phyloP scores from a whole-genome alignment of 2,113 vertebrate species.

The Verasper variegatus region DNA sequence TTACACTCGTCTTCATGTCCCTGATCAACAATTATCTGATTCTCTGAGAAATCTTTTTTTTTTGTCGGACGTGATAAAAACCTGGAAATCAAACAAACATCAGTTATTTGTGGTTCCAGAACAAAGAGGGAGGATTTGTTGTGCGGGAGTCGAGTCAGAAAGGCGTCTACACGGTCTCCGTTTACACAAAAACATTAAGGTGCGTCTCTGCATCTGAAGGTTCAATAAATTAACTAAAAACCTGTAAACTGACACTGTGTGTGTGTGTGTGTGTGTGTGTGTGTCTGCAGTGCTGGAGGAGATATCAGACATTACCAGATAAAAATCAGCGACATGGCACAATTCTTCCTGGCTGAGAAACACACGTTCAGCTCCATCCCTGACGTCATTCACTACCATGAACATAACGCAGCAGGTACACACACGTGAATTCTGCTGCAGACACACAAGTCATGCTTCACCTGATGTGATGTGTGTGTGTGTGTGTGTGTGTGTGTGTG shows the following conservation, averaged over 20 bases:
- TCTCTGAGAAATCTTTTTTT: no score
- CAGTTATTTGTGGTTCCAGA: conserved; percentile 66
- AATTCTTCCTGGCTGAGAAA: conserved; percentile 87
- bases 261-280: conserved; percentile 13
- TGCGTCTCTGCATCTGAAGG: conserved; percentile 55
- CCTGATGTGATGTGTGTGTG: conserved; percentile 3
- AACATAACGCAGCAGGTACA: conserved; percentile 90
- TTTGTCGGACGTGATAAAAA: no score
- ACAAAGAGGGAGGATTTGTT: conserved; percentile 88
- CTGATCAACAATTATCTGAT: no score
- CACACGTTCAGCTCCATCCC: conserved; percentile 85
- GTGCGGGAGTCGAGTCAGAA: conserved; percentile 90
- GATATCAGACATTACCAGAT: conserved; percentile 89
- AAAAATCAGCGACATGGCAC: conserved; percentile 78
- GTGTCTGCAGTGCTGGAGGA: conserved; percentile 27
- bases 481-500: conserved; percentile 8
- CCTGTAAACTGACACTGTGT: not conserved
- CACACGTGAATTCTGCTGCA: not conserved
- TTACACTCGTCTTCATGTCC: not conserved
- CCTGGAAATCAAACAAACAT: no score
- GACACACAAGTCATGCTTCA: not conserved
- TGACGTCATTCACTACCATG: conserved; percentile 87
- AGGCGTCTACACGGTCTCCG: conserved; percentile 86
- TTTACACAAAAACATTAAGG: conserved; percentile 83
- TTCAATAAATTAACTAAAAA: not conserved